phyloP scores from a whole-genome alignment of 2,797 vertebrate genomes.

The Staurois parvus region DNA sequence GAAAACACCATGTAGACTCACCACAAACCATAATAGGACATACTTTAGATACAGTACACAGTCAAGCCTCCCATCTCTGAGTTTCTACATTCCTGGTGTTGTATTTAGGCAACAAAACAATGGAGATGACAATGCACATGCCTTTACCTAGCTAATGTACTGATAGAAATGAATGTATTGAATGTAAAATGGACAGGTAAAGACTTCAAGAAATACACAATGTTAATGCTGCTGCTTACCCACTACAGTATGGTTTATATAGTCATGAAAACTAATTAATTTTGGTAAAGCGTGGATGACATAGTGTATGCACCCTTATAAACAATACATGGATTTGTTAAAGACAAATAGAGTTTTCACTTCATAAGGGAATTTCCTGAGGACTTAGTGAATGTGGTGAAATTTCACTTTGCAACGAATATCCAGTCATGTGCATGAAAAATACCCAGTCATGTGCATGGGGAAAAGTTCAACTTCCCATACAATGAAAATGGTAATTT shows the following conservation, averaged over 20 bases:
- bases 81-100: slow-evolving; percentile 52
- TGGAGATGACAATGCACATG: slow-evolving; percentile 32
- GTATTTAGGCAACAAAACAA: slow-evolving; percentile 47
- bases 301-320: no score
- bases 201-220: background rate
- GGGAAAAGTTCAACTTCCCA: no score
- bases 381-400: no score
- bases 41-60: slow-evolving; percentile 42
- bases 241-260: background rate
- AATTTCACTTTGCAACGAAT: no score
- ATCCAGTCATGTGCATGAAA: no score
- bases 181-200: background rate
- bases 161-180: slow-evolving; percentile 20
- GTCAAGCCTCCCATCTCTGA: slow-evolving; percentile 27
- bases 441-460: no score
- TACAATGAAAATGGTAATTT: no score
- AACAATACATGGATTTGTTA: no score
- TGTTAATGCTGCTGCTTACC: background rate
- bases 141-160: slow-evolving; percentile 12
- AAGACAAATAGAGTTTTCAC: no score
- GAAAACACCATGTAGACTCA: slow-evolving; percentile 47
- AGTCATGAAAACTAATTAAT: background rate
- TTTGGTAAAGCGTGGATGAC: background rate
- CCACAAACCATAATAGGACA: slow-evolving; percentile 58
- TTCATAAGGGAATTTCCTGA: no score